These are phyloP conservation scores for Verasper variegatus DNA, from an alignment of 2,113 vertebrate genomes.

Conservation along the genomic window DNA sequence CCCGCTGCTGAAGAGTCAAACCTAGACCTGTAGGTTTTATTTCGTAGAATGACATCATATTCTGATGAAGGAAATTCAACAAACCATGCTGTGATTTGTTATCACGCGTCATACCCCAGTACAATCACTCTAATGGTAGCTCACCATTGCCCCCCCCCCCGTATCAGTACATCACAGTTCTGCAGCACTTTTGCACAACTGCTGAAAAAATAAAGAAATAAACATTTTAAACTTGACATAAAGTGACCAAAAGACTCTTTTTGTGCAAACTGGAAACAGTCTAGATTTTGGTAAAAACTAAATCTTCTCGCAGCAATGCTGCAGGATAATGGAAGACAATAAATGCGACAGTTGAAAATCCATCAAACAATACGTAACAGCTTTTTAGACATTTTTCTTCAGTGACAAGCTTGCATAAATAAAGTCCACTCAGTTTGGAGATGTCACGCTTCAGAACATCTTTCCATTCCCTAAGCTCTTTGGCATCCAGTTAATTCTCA, in stretches of 20 bases:
- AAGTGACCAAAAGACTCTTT: constrained; percentile 28
- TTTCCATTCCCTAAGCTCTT: constrained; percentile 74
- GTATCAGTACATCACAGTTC: neutral
- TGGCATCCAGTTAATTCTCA: constrained; percentile 74
- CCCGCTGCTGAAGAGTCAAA: constrained; percentile 17
- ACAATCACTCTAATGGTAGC: neutral
- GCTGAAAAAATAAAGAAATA: constrained; percentile 39
- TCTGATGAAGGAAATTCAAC: constrained; percentile 8
- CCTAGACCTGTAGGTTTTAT: constrained; percentile 6
- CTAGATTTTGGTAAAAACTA: constrained; percentile 38
- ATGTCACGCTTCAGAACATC: constrained; percentile 49
- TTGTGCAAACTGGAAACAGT: constrained; percentile 57
- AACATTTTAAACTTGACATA: constrained; percentile 13
- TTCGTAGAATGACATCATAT: constrained; percentile 42
- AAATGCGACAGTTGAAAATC: constrained; percentile 35
- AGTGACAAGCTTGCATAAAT: constrained; percentile 72
- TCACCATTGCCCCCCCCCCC: neutral
- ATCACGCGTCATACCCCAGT: neutral
- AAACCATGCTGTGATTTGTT: constrained; percentile 7
- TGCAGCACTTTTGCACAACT: constrained; percentile 28
- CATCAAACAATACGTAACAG: constrained; percentile 23
- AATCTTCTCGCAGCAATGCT: constrained; percentile 28
- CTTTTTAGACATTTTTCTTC: constrained; percentile 24
- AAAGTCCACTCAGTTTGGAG: constrained; percentile 48
- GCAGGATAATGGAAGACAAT: constrained; percentile 55